Evolutionary conservation across 92 coral and sea anemone species (phyloP), one percentile per base, ranked within the genome.

Genomic region (Zoanthus gigantus): DNA sequence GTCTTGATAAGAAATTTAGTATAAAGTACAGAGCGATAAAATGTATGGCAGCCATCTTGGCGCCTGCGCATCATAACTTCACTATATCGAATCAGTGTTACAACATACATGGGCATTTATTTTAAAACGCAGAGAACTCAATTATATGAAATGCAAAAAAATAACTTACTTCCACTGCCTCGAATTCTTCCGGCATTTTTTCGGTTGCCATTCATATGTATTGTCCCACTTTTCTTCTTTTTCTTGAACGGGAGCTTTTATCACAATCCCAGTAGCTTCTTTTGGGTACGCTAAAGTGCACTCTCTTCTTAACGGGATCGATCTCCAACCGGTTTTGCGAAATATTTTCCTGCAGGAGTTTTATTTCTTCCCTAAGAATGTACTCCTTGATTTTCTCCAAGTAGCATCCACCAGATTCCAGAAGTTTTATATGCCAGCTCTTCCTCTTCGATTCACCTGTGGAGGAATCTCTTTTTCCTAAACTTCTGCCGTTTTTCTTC

Each of bases 81-180:
- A 69, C 32, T 69, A 69, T 69, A 69, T 69, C 74, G 74, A 69
- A 69, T 69, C 74, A 23, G 74, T 69, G 74, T 69, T 34, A 34
- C 74, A 69, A 34, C 42, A 34, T 34, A 69, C 74, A 69, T 34
- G 74, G 37, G 74, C 74, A 23, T 69, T 69, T 69, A 15, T 69
- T 69, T 69, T 69, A n/a, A 29, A 28, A 69, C 74, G 74, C 42
- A 9, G 37, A 69, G 44, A 69, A 69, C 74, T 69, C 44, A 69
- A 34, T 69, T 69, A 69, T 69, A 69, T 69, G 74, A 69, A 69
- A 69, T 69, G 17, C 8, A 69, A 18, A n/a, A 34, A 69, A 69
- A n/a, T 69, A 69, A 69, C 74, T 69, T 69, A 69, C 74, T 69
- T 69, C 74, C 73, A 28, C 28, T 65, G 18, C 71, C 71, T 65